A percentile compares a stretch with the other conserved stretches of the same genome.
Conservation (phyloP, 2,113 vertebrate genomes). For the Lanius collurio region DNA sequence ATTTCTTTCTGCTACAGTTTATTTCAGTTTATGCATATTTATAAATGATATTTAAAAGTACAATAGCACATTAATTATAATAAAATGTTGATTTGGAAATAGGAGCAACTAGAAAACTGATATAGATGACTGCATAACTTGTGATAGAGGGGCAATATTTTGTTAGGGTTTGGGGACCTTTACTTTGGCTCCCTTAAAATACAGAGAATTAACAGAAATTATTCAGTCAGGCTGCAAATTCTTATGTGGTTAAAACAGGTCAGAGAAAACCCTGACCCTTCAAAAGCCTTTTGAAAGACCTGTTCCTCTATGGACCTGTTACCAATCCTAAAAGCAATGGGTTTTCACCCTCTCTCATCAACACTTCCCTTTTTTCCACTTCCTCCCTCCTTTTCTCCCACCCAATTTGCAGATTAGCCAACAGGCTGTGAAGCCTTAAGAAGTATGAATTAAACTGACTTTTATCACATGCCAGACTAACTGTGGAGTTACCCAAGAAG, state of each 20-base stretch:
- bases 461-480: constrained; percentile 29
- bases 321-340: not conserved
- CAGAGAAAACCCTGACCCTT: not conserved
- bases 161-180: not conserved
- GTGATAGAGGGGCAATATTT: not conserved
- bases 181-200: not conserved
- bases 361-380: not conserved
- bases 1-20: constrained; percentile 5
- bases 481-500: not conserved
- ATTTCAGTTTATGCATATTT: constrained; percentile 49
- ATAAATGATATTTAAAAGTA: constrained; percentile 41
- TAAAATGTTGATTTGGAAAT: not conserved
- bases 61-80: constrained; percentile 30
- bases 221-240: not conserved
- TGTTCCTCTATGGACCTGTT: not conserved
- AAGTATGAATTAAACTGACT: constrained; percentile 26
- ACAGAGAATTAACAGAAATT: not conserved
- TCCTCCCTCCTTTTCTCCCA: not conserved
- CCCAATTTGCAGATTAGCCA: constrained; percentile 48
- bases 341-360: not conserved
- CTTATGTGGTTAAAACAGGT: not conserved
- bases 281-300: not conserved
- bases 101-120: not conserved
- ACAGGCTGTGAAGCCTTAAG: constrained; percentile 16
- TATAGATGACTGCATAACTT: not conserved